phyloP scores from a whole-genome alignment of 2,888 invertebrate species.

The Apeira syringaria region DNA sequence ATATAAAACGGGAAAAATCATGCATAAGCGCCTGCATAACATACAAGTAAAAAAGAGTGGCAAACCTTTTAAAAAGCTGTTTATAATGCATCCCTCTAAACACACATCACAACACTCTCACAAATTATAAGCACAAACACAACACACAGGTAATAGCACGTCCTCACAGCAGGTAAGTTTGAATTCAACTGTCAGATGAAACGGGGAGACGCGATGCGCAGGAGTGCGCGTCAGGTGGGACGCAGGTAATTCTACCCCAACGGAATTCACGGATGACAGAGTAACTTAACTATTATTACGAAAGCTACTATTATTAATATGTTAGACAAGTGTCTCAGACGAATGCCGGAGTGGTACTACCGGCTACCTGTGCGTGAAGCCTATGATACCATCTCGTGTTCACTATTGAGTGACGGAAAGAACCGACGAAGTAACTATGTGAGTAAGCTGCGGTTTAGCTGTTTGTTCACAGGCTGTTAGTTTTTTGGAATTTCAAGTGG shows the following conservation, averaged over 20 bases:
- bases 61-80: constrained; percentile 73
- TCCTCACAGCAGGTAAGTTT: constrained; percentile 31
- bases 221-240: constrained; percentile 25
- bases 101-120: constrained; percentile 51
- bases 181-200: constrained; percentile 25
- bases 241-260: constrained; percentile 22
- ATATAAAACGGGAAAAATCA: background rate
- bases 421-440: constrained; percentile 4
- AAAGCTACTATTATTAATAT: constrained; percentile 8
- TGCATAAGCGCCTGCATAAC: background rate
- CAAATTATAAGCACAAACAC: constrained; percentile 41
- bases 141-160: constrained; percentile 29
- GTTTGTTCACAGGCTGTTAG: constrained; percentile 20
- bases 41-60: background rate
- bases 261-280: constrained; percentile 25
- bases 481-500: constrained; percentile 30
- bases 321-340: constrained; percentile 15
- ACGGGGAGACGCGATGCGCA: constrained; percentile 12
- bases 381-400: background rate
- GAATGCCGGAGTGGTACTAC: constrained; percentile 9
- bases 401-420: constrained; percentile 1
- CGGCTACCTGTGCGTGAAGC: constrained; percentile 7
- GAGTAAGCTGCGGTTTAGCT: constrained; percentile 10
- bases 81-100: constrained; percentile 74
- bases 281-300: constrained; percentile 10